Evolutionary conservation across 2,113 vertebrate genomes (phyloP), one percentile per base, ranked within the genome.

Genomic region (Nematolebias whitei): DNA sequence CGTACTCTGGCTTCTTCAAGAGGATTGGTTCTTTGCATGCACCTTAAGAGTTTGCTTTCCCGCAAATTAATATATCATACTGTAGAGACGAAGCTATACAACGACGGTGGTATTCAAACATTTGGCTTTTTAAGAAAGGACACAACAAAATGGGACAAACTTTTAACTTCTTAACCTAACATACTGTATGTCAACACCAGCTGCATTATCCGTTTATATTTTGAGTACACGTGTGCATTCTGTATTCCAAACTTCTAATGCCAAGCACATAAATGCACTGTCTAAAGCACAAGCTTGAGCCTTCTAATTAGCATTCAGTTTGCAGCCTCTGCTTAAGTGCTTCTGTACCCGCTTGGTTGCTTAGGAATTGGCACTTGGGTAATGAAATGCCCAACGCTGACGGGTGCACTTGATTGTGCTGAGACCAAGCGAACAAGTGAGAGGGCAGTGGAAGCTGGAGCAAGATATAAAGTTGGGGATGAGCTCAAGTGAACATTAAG

Each of bases 371-470:
- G 74, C 84, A 86, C 86, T 89, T 86, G 78, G 71, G 71, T 90
- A 90, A 91, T 91, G 85, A 89, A 82, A 89, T 87, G 78, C 78
- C 76, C 75, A 75, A 78, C 39, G 74, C 80, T 86, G 87, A 87
- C 61, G 56, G 79, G 85, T 67, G 77, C 71, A 84, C 78, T 87
- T 70, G 85, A 89, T 82, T 87, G 78, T 85, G 75, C 79, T 82
- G 85, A 85, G 84, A 61, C 80, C 52, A 73, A 77, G 64, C 70
- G 78, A 80, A 65, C 77, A 80, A 85, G 78, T 48, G 62, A 88
- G 80, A 86, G 76, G 81, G 78, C 48, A 77, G 68, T 55, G 77
- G 65, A 64, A 78, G 63, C 71, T 11, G 40, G 62, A 53, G 57
- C 8, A 24, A 55, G 63, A 54, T 50, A 72, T 60, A 57, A 78